phyloP scores from a whole-genome alignment of 1,140 invertebrate species.

The Bombyx mandarina region DNA sequence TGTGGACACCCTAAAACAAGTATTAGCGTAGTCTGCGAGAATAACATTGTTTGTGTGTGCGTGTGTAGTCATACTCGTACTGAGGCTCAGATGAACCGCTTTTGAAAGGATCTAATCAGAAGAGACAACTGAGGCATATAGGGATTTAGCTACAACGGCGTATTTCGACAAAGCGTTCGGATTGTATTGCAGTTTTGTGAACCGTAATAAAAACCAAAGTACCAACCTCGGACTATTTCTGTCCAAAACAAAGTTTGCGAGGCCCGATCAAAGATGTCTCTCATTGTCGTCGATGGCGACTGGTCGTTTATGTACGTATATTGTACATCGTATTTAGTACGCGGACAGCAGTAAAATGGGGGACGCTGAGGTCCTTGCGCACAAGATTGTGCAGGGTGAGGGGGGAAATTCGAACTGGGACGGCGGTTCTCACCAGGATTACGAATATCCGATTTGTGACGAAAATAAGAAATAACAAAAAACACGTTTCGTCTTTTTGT shows the following conservation, averaged over 20 bases:
- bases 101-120: slow-evolving; percentile 4
- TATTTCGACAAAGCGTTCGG: slow-evolving; percentile 6
- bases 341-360: slow-evolving; percentile 31
- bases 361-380: slow-evolving; percentile 14
- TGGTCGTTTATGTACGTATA: slow-evolving; percentile 44
- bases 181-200: slow-evolving; percentile 3
- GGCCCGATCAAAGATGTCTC: slow-evolving; percentile 40
- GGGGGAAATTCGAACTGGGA: slow-evolving; percentile 1
- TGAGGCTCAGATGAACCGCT: background rate
- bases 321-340: slow-evolving; percentile 42
- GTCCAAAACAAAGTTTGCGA: slow-evolving; percentile 45
- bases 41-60: no score
- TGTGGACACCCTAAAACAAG: no score
- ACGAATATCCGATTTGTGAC: background rate
- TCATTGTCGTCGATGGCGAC: slow-evolving; percentile 29
- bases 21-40: no score
- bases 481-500: background rate
- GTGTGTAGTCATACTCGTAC: no score
- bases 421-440: background rate
- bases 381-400: slow-evolving; percentile 6
- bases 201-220: slow-evolving; percentile 2
- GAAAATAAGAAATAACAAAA: background rate
- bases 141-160: slow-evolving; percentile 7
- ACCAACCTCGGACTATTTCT: slow-evolving; percentile 43
- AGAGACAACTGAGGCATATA: slow-evolving; percentile 7